Evolutionary conservation across 1,140 invertebrate genomes (phyloP).

Genomic region (Drosophila kikkawai): DNA sequence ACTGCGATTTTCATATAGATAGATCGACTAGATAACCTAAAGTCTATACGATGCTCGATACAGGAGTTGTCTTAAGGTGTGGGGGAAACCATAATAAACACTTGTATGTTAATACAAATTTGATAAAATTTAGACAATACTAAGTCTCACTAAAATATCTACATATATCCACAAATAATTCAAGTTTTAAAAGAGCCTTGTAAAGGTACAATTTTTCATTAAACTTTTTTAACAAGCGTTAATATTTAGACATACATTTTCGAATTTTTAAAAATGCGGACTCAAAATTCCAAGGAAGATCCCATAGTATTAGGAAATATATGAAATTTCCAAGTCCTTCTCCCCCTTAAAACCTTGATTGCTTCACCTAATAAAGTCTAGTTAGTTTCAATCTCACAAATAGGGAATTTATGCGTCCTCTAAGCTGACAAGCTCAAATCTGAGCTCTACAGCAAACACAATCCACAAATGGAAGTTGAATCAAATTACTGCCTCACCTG

Average conservation of each 20-base stretch:
- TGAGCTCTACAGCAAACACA: slow-evolving; percentile 26
- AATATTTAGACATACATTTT: no score
- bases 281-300: background rate
- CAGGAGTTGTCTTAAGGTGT: no score
- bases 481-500: slow-evolving; percentile 51
- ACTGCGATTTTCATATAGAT: background rate
- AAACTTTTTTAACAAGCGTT: no score
- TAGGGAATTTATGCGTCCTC: slow-evolving; percentile 2
- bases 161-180: no score
- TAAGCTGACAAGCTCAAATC: slow-evolving; percentile 10
- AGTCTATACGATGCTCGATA: background rate
- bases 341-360: background rate
- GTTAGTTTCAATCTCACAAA: slow-evolving; percentile 10
- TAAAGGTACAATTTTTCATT: no score
- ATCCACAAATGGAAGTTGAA: slow-evolving; percentile 51
- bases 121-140: no score
- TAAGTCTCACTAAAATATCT: no score
- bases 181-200: no score
- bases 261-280: no score
- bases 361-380: slow-evolving; percentile 5
- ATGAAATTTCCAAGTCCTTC: background rate
- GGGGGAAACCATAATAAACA: background rate
- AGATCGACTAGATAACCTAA: background rate
- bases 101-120: no score
- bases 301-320: no score